Evolutionary conservation across 2,888 invertebrate genomes (phyloP).

Genomic region (Hyposoter dolosus): DNA sequence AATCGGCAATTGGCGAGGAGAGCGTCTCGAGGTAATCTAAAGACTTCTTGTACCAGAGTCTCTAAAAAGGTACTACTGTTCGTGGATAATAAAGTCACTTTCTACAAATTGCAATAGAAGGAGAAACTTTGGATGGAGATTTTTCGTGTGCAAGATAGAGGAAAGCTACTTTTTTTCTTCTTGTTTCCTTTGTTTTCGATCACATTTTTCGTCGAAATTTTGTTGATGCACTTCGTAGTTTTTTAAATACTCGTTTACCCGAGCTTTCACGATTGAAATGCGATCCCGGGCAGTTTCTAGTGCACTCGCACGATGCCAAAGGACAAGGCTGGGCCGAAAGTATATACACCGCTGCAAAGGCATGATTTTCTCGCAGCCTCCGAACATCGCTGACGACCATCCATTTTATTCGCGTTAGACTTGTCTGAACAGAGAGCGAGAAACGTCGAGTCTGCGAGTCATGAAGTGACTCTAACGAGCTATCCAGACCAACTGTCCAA

Average conservation of each 20-base stretch:
- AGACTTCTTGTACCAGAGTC: conserved; percentile 35
- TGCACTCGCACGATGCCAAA: not conserved
- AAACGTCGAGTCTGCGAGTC: conserved; percentile 55
- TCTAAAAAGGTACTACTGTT: conserved; percentile 24
- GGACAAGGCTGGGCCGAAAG: not conserved
- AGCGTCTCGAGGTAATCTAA: conserved; percentile 54
- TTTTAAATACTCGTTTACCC: not conserved
- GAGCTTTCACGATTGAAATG: conserved; percentile 13
- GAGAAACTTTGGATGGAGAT: not conserved
- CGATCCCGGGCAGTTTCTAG: not conserved
- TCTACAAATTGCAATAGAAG: not conserved
- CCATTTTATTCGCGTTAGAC: conserved; percentile 40
- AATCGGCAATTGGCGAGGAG: conserved; percentile 68
- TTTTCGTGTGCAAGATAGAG: not conserved
- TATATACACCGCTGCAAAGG: not conserved
- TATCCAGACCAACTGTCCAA: conserved; percentile 26
- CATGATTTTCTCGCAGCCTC: conserved; percentile 19
- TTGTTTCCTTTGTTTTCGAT: not conserved
- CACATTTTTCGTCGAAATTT: not conserved
- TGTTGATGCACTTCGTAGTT: not conserved
- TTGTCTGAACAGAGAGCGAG: conserved; percentile 14
- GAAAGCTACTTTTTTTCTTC: not conserved
- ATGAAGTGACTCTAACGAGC: conserved; percentile 63
- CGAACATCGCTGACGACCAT: conserved; percentile 27
- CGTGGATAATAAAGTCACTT: not conserved